Evolutionary conservation across 92 coral and sea anemone genomes (phyloP), one percentile per base, ranked within the genome.

Genomic region (Bergia sp.): DNA sequence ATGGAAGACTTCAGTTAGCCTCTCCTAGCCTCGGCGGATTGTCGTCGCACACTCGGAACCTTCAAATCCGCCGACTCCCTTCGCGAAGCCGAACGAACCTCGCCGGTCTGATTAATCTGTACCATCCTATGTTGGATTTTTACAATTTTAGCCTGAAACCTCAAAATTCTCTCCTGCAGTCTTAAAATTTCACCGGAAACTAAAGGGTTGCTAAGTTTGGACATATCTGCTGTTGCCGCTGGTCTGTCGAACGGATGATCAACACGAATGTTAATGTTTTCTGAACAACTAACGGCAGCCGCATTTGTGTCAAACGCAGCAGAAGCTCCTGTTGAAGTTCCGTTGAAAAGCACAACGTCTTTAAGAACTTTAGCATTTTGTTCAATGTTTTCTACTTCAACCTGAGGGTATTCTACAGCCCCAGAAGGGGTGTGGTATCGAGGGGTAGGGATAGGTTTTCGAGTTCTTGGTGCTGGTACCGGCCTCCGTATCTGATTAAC

Each of bases 71-170:
- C 87, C 61, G 87, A 84, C 43, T 84, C 39, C n/a, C 87, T 53
- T 18, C 87, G 87, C 61, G 87, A 84, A 15, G 78, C 39, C 78
- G 78, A 49, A 44, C 87, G 87, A 18, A 79, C 86, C 50, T 95
- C 96, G 2, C 96, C 95, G 1, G 92, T 92, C 82, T 95, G 93
- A 81, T 97, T 98, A 53, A 97, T 92, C 23, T 92, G 91, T 79
- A 97, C 86, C 89, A 97, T 94, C 66, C 93, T 93, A 72, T 97
- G 98, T 86, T 97, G 99, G 12, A 95, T 97, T 88, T 93, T 96
- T 18, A 97, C 99, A 37, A 97, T 94, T 84, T 96, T 97, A 1
- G 99, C 99, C 82, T 97, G 99, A 87, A 97, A 97, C 85, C 98
- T 92, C 40, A 97, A 92, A 39, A 97, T 97, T 88, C 98, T 94